Base-by-base conservation (phyloP, 2,888 invertebrate genomes). In the Leucania comma region DNA sequence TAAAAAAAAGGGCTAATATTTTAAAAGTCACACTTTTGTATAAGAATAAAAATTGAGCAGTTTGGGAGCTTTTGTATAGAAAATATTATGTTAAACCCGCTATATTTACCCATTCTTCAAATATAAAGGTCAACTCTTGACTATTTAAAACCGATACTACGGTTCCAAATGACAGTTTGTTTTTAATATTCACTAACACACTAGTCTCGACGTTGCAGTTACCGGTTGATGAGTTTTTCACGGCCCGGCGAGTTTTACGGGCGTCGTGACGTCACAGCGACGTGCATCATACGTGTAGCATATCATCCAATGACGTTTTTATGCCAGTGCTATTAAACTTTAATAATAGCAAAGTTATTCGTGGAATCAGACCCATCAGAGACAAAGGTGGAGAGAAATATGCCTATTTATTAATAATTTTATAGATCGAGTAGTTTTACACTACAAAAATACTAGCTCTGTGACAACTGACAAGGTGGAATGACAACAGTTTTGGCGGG, bases 341-440 rank as follows among this genome's bases (percentile, higher is more conserved):
- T 67, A 53, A 67, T 68, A 71, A 46, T 50, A 48, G 48, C 17
- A 68, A 56, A 76, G 69, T 69, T 69, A 69, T 69, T 72, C 42
- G 14, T 42, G 24, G 56, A 72, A 69, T 50, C 54, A 56, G 38
- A 68, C 22, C 17, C 38, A 68, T 72, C 42, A 35, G 20, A 71
- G 14, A 51, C 24, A 32, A 32, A 8, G 29, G 22, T n/a, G 20
- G 38, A 12, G 51, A 29, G 20, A 35, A n/a, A 29, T 38, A n/a
- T 29, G 10, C 5, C 24, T 50, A 32, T 60, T 32, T 42, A 64
- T 70, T 42, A 4, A 29, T 29, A 29, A 29, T 6, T 10, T 54
- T 29, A 54, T 29, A 67, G 14, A 60, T 20, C 6, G 1, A 42
- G 26, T 56, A 14, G 0, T 14, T 38, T 57, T 46, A 22, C 6